Base-by-base conservation (phyloP, 2,888 invertebrate genomes). In the Adela reaumurella region DNA sequence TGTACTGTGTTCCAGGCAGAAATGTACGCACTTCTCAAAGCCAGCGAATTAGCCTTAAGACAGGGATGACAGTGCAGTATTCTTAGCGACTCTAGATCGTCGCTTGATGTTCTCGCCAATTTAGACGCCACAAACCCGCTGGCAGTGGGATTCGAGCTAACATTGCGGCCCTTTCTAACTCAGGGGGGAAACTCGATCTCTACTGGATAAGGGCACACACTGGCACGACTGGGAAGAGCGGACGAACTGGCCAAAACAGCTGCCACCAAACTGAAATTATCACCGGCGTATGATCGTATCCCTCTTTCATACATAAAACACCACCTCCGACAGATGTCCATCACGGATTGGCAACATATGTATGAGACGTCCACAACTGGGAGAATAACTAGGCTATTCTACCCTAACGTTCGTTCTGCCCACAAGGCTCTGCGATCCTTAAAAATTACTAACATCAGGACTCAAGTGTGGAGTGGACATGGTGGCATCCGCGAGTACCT, bases 1-100 rank as follows among this genome's bases (percentile, higher is more conserved):
- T 53, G 56, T 41, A 54, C 55, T 0, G 55, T 54, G n/a, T 55
- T 52, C 42, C 54, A 57, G 45, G 54, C 55, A 1, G 55, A 57
- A 46, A 45, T 55, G 2, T 20, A 54, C 19, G 50, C 50, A 2
- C 19, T 50, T 4, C 17, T 10, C 1, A 29, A 29, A 11, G 50
- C 50, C n/a, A 6, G 19, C 14, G 16, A 41, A 17, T 11, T 19
- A 1, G n/a, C 17, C 16, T 16, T 29, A 8, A 19, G 46, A 10
- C 11, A 43, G 5, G 43, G 6, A 2, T 3, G 2, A 29, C 19
- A 8, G 2, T 14, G 24, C 46, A 24, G 24, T 17, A 47, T 50
- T 14, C 35, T 45, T 4, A 50, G 46, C 19, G 48, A 50, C 48
- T 50, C 50, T 2, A 41, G 46, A 19, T 50, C 50, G 1, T 19